Evolutionary conservation across 2,797 vertebrate species (phyloP), one percentile per base, ranked within the genome.

Genomic region (Cichlasoma orientale): DNA sequence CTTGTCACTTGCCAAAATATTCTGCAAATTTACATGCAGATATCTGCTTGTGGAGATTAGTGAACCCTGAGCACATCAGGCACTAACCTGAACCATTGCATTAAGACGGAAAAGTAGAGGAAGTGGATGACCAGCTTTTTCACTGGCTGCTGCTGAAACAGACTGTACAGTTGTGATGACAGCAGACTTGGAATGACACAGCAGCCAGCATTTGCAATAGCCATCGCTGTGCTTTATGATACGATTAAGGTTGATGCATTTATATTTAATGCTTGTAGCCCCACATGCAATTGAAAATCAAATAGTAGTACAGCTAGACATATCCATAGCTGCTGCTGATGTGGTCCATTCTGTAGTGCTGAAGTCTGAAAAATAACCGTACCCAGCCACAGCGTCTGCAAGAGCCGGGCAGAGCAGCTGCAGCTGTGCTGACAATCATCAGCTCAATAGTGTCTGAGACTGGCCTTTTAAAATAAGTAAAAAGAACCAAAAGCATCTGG

Each of bases 1-100:
- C 9, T 44, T 63, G 0, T 5, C 59, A 25, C 16, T 1, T 63
- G 36, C 21, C 58, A 63, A 41, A 63, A 41, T 63, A 25, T 25
- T 44, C 4, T 18, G 14, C 13, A 63, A 18, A 19, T 63, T 63
- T 13, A 63, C 41, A 25, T 25, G 36, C 13, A 6, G 38, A 25
- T 44, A 63, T 2, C 5, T 19, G 0, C 27, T 66, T 0, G 16
- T 6, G 19, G 0, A 66, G 38, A 47, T 19, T 27, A 66, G 18
- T 41, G 61, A 14, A 47, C 38, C 9, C 16, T 47, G 23, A 47
- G 41, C 61, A 66, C 41, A 47, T 66, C 16, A 19, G 41, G 41
- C 8, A 3, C 21, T 25, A 11, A 8, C 25, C 21, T 44, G 59
- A 16, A 44, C 59, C 59, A 63, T 21, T 66, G 41, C 16, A 66